Evolutionary conservation across 2,113 vertebrate genomes (phyloP).

Genomic region (Syngnathus floridae): DNA sequence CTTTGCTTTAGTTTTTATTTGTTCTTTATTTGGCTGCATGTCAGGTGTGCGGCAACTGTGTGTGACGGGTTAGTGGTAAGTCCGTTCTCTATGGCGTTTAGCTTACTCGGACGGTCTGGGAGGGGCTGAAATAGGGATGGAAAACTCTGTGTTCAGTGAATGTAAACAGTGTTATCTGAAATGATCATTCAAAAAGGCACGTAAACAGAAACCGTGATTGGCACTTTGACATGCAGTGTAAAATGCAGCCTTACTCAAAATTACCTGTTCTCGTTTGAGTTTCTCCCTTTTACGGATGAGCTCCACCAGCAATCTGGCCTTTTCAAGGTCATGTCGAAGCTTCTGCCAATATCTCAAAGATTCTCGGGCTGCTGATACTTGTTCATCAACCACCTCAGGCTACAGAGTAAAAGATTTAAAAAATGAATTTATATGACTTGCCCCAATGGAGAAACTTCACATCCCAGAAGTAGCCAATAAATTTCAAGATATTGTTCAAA

Average conservation of each 20-base stretch:
- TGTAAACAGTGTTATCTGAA: background rate
- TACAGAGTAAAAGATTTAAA: conserved; percentile 42
- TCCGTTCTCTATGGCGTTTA: too few species aligned
- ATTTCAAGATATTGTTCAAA: background rate
- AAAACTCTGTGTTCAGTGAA: background rate
- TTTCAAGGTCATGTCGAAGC: conserved; percentile 90
- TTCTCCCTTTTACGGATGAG: conserved; percentile 97
- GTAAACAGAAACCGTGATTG: background rate
- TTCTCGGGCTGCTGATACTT: conserved; percentile 86
- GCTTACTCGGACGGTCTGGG: too few species aligned
- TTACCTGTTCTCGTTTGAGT: conserved; percentile 93
- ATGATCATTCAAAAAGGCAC: background rate
- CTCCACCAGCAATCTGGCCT: conserved; percentile 88
- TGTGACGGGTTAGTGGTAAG: too few species aligned
- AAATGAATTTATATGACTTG: background rate
- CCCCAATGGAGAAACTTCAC: background rate
- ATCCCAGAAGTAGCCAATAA: background rate
- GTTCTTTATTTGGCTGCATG: too few species aligned
- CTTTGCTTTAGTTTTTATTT: too few species aligned
- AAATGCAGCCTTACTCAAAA: background rate
- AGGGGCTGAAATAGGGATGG: too few species aligned
- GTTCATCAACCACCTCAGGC: conserved; percentile 86
- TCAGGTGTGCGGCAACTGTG: too few species aligned
- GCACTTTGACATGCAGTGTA: background rate
- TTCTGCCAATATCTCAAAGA: conserved; percentile 98